Base-by-base conservation (phyloP, 2,888 invertebrate species). In the Sarcophaga caerulescens region DNA sequence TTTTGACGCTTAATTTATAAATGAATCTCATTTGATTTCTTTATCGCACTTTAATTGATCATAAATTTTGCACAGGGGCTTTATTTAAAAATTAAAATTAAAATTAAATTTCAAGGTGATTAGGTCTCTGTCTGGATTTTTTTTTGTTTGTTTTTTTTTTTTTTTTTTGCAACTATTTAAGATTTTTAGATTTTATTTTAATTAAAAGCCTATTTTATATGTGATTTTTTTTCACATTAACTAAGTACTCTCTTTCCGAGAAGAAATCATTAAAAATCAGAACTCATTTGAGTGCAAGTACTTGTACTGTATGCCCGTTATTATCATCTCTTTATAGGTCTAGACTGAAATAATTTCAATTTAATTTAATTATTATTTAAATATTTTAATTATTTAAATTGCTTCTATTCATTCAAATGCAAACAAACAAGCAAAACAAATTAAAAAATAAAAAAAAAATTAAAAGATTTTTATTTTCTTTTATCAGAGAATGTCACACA, bases 1-100 rank as follows among this genome's bases (percentile, higher is more conserved):
- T 10, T 35, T 35, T 35, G 35, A 0, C 2, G 35, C 10, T 35
- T 35, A 35, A 35, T 35, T 35, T 10, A 35, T 70, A 63, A 76
- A 69, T 69, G 57, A 81, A 76, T 76, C 59, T 59, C 47, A 19
- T 70, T 70, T 76, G 65, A 76, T 82, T 76, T 66, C 83, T 70
- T 76, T 71, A 82, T 82, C 81, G 73, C 83, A 60, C 44, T 62
- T 68, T 17, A 83, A 83, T 68, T 66, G 45, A 52, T 52, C 66
- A 52, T 78, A 68, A 68, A 77, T 66, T 78, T 68, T 62, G 47
- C 12, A n/a, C 8, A 35, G n/a, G 23, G 4, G 21, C 21, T 47
- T 35, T 59, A 59, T 19, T 65, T 45, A 45, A 19, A 78, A 60
- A 69, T 60, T 59, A 23, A 78, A 60, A 69, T 60, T 59, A 23